Percentiles rank a stretch among this genome's conserved stretches.
Conservation (phyloP, 2,888 invertebrate species). For the Heterodera filipjevi region DNA sequence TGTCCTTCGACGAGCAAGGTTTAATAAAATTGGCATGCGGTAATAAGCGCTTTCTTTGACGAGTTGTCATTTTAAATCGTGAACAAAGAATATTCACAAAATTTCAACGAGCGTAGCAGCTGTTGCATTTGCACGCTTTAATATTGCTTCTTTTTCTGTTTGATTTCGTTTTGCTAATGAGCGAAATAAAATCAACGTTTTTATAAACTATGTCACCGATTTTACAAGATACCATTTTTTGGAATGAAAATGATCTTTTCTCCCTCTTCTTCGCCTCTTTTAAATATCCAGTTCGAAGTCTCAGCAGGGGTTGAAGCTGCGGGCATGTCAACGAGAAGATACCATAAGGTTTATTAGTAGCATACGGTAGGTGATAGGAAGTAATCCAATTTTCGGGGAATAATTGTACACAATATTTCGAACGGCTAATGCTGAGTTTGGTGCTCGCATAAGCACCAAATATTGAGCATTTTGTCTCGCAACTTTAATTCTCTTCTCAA, state of each 20-base stretch:
- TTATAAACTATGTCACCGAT: neutral
- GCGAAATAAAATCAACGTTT: constrained; percentile 8
- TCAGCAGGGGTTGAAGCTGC: constrained; percentile 26
- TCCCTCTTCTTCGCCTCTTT: constrained; percentile 28
- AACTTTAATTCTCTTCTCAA: constrained; percentile 33
- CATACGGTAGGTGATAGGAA: constrained; percentile 27
- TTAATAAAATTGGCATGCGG: constrained; percentile 28
- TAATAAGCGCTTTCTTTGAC: constrained; percentile 21
- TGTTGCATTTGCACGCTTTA: constrained; percentile 9
- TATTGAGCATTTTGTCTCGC: constrained; percentile 38
- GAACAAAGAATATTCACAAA: constrained; percentile 21
- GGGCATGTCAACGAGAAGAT: constrained; percentile 36
- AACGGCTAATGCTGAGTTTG: constrained; percentile 23
- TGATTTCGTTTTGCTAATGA: constrained; percentile 20
- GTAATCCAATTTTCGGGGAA: constrained; percentile 30
- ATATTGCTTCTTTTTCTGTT: neutral
- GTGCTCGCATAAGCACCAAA: constrained; percentile 34
- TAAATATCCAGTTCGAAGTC: constrained; percentile 32
- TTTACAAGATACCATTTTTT: constrained; percentile 10
- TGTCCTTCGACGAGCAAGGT: neutral
- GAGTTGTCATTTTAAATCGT: constrained; percentile 11
- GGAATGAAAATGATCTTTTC: constrained; percentile 20
- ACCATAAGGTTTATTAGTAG: constrained; percentile 27
- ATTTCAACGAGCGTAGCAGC: constrained; percentile 30
- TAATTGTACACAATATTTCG: constrained; percentile 32